These are phyloP conservation scores for Enteromius radiatus DNA, from an alignment of 2,797 vertebrate genomes.

Conservation along the genomic window DNA sequence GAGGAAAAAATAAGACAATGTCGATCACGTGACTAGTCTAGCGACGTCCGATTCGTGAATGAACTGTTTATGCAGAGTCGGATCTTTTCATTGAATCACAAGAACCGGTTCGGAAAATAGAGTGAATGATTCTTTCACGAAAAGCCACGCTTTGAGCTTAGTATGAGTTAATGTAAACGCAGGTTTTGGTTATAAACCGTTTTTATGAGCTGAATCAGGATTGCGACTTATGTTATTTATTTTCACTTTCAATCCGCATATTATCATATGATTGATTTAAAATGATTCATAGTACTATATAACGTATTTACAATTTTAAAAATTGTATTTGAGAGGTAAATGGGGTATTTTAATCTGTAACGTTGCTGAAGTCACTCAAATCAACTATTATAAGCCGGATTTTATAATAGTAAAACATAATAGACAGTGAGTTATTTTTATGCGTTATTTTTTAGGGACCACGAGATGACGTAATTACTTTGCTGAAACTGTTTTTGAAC, in stretches of 20 bases:
- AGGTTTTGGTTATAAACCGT: not conserved
- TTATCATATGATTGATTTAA: not conserved
- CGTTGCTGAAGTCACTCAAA: not conserved
- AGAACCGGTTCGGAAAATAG: not conserved
- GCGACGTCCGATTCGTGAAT: constrained; percentile 33
- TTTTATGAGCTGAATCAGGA: not conserved
- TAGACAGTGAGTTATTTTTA: not conserved
- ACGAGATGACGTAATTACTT: constrained; percentile 4
- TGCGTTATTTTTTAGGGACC: not conserved
- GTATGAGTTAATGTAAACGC: not conserved
- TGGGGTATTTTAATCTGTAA: not conserved
- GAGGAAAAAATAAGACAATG: constrained; percentile 52
- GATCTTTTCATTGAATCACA: not conserved
- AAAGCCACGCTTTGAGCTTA: not conserved
- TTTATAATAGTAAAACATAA: not conserved
- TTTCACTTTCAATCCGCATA: too few species aligned
- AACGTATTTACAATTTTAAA: not conserved
- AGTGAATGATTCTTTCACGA: not conserved
- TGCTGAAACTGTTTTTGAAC: not conserved
- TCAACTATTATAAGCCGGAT: not conserved
- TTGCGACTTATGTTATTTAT: not conserved
- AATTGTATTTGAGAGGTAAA: not conserved
- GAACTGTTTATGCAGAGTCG: constrained; percentile 13
- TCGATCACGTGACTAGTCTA: constrained; percentile 71
- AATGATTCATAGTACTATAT: not conserved